A percentile compares a stretch with the other conserved stretches of the same genome.
phyloP scores from a whole-genome alignment of 35 echinoderm and acorn worm genomes.

The Chiridota heheva region DNA sequence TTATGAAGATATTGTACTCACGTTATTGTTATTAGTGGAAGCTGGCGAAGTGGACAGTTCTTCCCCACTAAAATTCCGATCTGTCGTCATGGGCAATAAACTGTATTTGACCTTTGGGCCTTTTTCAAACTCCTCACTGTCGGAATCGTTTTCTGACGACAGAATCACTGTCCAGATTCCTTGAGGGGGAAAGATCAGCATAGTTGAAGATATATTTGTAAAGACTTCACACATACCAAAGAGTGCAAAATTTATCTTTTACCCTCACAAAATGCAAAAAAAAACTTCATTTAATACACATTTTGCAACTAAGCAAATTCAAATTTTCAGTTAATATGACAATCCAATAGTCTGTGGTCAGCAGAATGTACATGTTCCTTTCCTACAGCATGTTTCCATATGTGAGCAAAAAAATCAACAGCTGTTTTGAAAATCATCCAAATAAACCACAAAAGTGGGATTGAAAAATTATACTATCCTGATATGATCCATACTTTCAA shows the following conservation, averaged over 20 bases:
- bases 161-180: constrained; percentile 99
- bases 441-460: too few relatives aligned
- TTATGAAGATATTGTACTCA: constrained; percentile 12
- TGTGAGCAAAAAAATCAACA: constrained; percentile 43
- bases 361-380: constrained; percentile 2
- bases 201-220: constrained; percentile 27
- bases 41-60: constrained; percentile 56
- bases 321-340: too few relatives aligned
- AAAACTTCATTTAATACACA: too few relatives aligned
- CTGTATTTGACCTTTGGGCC: constrained; percentile 94
- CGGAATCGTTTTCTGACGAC: constrained; percentile 85
- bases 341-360: too few relatives aligned
- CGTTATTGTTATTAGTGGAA: constrained; percentile 34
- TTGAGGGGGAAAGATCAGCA: constrained; percentile 98
- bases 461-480: too few relatives aligned
- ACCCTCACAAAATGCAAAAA: too few relatives aligned
- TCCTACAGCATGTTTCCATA: constrained; percentile 51
- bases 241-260: too few relatives aligned
- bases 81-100: constrained; percentile 99
- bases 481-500: too few relatives aligned
- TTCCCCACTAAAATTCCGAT: constrained; percentile 83
- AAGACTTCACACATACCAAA: not conserved
- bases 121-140: constrained; percentile 66
- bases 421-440: too few relatives aligned
- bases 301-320: too few relatives aligned